Evolutionary conservation across 1,140 invertebrate genomes (phyloP), one percentile per base, ranked within the genome.

Genomic region (Drosophila cardini): DNA sequence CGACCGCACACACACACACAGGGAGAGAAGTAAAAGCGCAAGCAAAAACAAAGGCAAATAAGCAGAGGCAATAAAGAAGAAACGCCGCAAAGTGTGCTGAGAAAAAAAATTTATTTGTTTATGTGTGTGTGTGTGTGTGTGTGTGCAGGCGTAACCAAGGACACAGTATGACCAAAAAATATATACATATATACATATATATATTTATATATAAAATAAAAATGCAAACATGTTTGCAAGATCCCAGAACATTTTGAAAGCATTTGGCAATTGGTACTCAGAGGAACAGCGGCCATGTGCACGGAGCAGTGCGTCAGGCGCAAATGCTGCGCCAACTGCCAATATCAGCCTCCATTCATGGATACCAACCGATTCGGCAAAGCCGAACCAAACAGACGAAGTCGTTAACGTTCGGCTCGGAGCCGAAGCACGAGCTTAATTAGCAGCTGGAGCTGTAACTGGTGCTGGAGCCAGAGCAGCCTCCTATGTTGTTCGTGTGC

Each of bases 331-430:
- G 68, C 73, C 67, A 52, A 61, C 71, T 77, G 70, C 46, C 57
- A 53, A 43, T 77, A 68, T 68, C 63, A 71, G 75, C 61, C 64
- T 87, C 77, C 84, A 87, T 87, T 87, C 84, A 87, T 87, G 83
- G 83, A 83, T 87, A 89, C 82, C 75, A 86, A 86, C 60, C 67
- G 63, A 61, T 60, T 57, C 55, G 73, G 48, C 45, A 40, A 42
- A 38, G 38, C 18, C 16, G 34, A 48, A 15, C 7, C 16, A 4
- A 65, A 42, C 3, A 4, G 16, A 26, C 21, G 21, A 26, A 48
- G 42, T 2, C 42, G 63, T 18, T 38, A 30, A 34, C 13, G 4
- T 13, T 4, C 50, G 26, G 32, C 13, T 26, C 6, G 15, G 34
- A 42, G 55, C 45, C 18, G n/a, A n/a, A n/a, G 48, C 40, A 36